Percentiles rank a stretch among this genome's conserved stretches.
Evolutionary conservation across 1,140 invertebrate genomes (phyloP).

Genomic region (Theocolax elegans): DNA sequence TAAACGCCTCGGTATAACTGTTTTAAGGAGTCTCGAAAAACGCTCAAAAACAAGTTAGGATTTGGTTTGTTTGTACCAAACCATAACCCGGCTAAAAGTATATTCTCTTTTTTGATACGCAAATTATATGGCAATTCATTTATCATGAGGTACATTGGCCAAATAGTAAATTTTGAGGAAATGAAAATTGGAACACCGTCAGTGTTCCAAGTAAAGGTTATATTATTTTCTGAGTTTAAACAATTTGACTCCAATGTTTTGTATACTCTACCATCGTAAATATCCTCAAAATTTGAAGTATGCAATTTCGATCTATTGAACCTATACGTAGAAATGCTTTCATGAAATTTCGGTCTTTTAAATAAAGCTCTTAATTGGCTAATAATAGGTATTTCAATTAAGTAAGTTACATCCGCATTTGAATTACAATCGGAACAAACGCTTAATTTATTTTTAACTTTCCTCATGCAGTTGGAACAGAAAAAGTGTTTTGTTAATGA

Average conservation of each 20-base stretch:
- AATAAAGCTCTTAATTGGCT: too few species aligned
- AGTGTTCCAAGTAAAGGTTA: constrained; percentile 9
- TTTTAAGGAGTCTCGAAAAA: too few species aligned
- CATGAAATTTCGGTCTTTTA: too few species aligned
- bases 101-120: constrained; percentile 3
- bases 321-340: too few species aligned
- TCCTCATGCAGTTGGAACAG: too few species aligned
- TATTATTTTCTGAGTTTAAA: background rate
- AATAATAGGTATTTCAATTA: too few species aligned
- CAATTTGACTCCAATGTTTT: background rate
- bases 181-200: background rate
- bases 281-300: too few species aligned
- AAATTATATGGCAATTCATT: background rate
- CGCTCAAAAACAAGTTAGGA: background rate
- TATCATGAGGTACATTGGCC: constrained; percentile 5
- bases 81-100: constrained; percentile 12
- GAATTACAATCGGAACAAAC: too few species aligned
- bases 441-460: too few species aligned
- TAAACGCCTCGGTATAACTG: constrained; percentile 2
- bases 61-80: constrained; percentile 3
- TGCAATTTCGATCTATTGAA: too few species aligned
- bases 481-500: too few species aligned
- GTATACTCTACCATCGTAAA: background rate
- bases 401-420: too few species aligned
- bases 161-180: constrained; percentile 14